These are phyloP conservation scores for Punctoribates punctum DNA, from an alignment of 2,888 invertebrate species.

Conservation along the genomic window DNA sequence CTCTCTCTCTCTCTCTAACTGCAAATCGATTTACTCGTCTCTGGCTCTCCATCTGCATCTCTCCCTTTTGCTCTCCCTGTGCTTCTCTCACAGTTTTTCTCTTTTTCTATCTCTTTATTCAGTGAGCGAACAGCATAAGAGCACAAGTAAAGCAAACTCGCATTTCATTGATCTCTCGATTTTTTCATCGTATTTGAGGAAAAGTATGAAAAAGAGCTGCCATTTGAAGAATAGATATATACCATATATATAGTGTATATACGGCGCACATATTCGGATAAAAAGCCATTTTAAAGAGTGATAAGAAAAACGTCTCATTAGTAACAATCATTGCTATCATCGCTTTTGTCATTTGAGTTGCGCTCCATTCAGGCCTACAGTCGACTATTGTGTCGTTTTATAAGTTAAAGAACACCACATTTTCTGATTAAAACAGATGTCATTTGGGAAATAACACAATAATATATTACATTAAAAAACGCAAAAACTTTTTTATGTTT, in stretches of 20 bases:
- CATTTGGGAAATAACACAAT: constrained; percentile 5
- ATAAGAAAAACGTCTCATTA: constrained; percentile 29
- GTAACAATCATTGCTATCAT: constrained; percentile 26
- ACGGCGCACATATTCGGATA: neutral
- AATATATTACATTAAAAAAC: constrained; percentile 3
- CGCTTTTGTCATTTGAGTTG: constrained; percentile 10
- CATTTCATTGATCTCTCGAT: constrained; percentile 22
- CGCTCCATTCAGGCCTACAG: neutral
- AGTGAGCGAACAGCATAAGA: neutral
- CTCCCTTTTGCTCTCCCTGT: constrained; percentile 7
- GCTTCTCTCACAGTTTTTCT: neutral
- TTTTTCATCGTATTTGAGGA: neutral
- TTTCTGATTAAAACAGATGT: constrained; percentile 34
- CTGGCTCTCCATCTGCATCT: constrained; percentile 7
- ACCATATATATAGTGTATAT: neutral
- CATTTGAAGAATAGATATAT: constrained; percentile 4
- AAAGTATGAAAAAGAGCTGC: neutral
- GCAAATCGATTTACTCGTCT: constrained; percentile 31
- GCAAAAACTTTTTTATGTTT: neutral
- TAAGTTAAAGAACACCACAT: neutral
- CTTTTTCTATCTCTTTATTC: constrained; percentile 2
- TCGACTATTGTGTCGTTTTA: neutral
- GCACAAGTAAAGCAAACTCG: constrained; percentile 13
- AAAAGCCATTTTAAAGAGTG: constrained; percentile 22
- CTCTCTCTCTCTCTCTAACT: neutral